A percentile compares a stretch with the other conserved stretches of the same genome.
Evolutionary conservation across 1,140 invertebrate genomes (phyloP).

Genomic region (Lordiphosa mommai): DNA sequence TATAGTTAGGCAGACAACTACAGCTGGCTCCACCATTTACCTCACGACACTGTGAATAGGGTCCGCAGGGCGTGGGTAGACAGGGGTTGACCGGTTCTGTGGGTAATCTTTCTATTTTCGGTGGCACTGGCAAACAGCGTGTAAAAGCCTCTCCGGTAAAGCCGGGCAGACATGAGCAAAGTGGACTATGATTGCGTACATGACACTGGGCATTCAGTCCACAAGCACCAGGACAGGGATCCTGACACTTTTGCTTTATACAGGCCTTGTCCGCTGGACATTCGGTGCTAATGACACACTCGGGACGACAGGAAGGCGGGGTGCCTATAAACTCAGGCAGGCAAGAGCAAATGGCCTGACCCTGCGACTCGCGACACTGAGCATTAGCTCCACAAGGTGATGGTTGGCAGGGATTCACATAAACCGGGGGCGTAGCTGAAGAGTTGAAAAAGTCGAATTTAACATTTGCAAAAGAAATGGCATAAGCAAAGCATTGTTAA

Average conservation of each 20-base stretch:
- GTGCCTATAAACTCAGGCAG: slow-evolving; percentile 87
- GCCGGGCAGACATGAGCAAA: slow-evolving; percentile 88
- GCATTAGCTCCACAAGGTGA: slow-evolving; percentile 87
- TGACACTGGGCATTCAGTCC: slow-evolving; percentile 90
- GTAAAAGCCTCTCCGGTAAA: slow-evolving; percentile 92
- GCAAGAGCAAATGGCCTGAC: slow-evolving; percentile 90
- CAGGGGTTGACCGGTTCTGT: slow-evolving; percentile 84
- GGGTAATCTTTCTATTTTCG: slow-evolving; percentile 81
- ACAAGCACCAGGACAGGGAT: slow-evolving; percentile 91
- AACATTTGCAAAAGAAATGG: slow-evolving; percentile 12
- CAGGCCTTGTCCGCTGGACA: slow-evolving; percentile 90
- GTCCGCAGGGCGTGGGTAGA: slow-evolving; percentile 87
- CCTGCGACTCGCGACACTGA: slow-evolving; percentile 86
- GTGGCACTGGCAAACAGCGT: slow-evolving; percentile 83
- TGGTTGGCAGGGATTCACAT: slow-evolving; percentile 87
- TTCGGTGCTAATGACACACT: slow-evolving; percentile 91
- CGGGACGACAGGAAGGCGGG: slow-evolving; percentile 88
- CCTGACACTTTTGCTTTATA: slow-evolving; percentile 90
- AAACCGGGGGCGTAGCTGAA: slow-evolving; percentile 79
- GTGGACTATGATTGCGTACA: slow-evolving; percentile 91
- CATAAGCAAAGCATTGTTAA: slow-evolving; percentile 38
- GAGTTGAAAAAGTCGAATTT: slow-evolving; percentile 7
- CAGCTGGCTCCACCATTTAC: slow-evolving; percentile 84
- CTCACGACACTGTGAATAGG: slow-evolving; percentile 85
- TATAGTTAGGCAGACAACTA: slow-evolving; percentile 84